phyloP scores from a whole-genome alignment of 2,797 vertebrate genomes.

The Oceanodroma leucorhoa region DNA sequence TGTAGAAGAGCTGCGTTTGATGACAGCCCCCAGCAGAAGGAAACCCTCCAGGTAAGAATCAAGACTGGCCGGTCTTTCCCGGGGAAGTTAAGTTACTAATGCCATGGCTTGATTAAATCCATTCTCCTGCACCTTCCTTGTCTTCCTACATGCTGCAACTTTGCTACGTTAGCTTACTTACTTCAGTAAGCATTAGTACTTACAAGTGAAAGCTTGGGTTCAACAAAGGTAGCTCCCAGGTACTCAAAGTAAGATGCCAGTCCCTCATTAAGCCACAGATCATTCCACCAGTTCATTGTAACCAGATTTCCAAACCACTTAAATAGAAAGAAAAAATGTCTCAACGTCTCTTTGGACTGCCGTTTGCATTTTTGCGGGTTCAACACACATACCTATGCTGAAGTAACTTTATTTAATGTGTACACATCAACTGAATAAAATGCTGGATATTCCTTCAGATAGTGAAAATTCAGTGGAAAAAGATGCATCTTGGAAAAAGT shows the following conservation, averaged over 20 bases:
- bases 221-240: constrained; percentile 48
- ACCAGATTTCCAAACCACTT: constrained; percentile 86
- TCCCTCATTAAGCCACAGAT: constrained; percentile 82
- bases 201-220: constrained; percentile 66
- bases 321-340: constrained; percentile 14
- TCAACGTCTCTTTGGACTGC: not conserved
- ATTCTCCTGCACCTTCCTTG: not conserved
- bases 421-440: not conserved
- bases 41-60: not conserved
- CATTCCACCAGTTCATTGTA: constrained; percentile 83
- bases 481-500: not conserved
- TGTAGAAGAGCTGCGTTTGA: not conserved
- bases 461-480: not conserved
- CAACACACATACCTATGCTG: not conserved
- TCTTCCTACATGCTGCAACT: not conserved
- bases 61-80: not conserved
- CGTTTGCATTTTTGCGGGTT: not conserved
- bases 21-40: rapidly evolving
- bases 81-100: not conserved
- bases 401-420: not conserved
- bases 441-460: not conserved
- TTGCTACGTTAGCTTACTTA: not conserved
- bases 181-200: not conserved
- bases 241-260: constrained; percentile 78
- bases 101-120: not conserved